These are phyloP conservation scores for Pangasius sanitwongsei DNA, from an alignment of 2,797 vertebrate genomes.

Conservation along the genomic window DNA sequence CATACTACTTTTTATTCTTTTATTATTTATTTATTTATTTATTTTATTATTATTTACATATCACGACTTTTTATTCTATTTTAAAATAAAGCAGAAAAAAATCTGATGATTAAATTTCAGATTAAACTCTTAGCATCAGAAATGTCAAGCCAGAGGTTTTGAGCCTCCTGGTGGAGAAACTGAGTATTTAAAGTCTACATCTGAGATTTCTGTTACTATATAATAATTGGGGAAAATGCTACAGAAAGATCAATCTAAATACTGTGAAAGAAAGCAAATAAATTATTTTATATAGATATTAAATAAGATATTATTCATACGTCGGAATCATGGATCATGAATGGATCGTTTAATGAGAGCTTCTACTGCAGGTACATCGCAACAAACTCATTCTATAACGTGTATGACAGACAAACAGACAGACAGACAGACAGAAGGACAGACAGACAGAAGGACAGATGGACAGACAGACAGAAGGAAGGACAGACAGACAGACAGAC, in stretches of 20 bases:
- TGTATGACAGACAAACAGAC: background rate
- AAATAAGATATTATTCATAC: background rate
- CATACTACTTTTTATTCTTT: background rate
- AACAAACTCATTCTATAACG: background rate
- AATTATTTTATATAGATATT: background rate
- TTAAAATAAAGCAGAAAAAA: background rate
- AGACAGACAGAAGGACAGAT: background rate
- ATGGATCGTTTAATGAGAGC: background rate
- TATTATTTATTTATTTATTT: no score
- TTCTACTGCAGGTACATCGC: background rate
- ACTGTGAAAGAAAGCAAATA: background rate
- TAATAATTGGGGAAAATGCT: background rate
- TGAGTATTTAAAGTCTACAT: background rate
- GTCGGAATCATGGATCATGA: background rate
- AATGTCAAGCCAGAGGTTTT: background rate
- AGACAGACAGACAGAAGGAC: background rate
- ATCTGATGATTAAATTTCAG: background rate
- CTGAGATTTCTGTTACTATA: background rate
- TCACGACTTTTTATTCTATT: background rate
- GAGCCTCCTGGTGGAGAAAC: constrained; percentile 55
- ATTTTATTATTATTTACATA: no score
- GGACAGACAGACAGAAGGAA: background rate
- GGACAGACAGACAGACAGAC: background rate
- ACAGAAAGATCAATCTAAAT: background rate
- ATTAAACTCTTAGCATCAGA: background rate